phyloP scores from a whole-genome alignment of 2,113 vertebrate species.

The Cinclus mexicanus region DNA sequence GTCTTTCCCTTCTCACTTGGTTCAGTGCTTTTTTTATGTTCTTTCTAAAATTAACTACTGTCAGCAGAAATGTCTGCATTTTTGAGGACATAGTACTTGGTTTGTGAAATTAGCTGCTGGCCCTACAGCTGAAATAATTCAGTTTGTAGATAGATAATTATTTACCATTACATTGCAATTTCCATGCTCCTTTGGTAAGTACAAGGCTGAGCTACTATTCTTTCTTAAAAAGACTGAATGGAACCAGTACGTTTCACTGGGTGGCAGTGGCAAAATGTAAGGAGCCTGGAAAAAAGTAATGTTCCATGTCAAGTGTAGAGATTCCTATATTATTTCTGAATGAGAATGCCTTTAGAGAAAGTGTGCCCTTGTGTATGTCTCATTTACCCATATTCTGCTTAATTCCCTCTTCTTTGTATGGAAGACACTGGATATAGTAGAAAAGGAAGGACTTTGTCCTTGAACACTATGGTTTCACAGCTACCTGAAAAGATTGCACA shows the following conservation, averaged over 20 bases:
- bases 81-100: not conserved
- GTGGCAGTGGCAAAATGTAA: not conserved
- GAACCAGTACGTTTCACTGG: not conserved
- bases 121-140: not conserved
- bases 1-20: not conserved
- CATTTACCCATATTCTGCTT: not conserved
- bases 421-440: not conserved
- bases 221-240: not conserved
- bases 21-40: not conserved
- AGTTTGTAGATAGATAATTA: not conserved
- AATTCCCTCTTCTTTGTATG: not conserved
- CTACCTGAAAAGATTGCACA: not conserved
- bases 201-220: not conserved
- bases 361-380: not conserved
- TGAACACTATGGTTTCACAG: not conserved
- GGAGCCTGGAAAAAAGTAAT: not conserved
- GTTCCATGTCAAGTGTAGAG: not conserved
- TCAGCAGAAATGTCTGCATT: not conserved
- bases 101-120: not conserved
- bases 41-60: not conserved
- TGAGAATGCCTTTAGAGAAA: not conserved
- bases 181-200: not conserved
- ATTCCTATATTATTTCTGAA: not conserved
- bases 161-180: not conserved
- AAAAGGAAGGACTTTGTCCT: not conserved